phyloP scores from a whole-genome alignment of 2,797 vertebrate genomes.

The Rhabdomys pumilio region DNA sequence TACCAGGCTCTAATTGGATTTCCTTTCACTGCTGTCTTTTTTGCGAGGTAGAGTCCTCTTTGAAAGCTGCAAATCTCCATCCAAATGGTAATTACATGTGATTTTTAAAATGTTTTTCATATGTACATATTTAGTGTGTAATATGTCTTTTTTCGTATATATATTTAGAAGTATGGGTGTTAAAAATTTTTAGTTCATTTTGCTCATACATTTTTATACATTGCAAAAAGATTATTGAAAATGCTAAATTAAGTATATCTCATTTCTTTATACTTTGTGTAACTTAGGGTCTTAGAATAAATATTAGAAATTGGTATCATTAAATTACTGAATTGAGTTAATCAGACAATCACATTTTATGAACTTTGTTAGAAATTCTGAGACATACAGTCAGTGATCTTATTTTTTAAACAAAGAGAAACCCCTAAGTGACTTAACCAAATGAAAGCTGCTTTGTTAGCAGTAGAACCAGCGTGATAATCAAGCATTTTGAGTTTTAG shows the following conservation, averaged over 20 bases:
- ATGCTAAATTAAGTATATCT: constrained; percentile 39
- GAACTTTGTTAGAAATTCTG: constrained; percentile 44
- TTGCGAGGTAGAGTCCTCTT: not conserved
- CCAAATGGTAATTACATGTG: constrained; percentile 19
- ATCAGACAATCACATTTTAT: constrained; percentile 66
- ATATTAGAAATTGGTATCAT: constrained; percentile 63
- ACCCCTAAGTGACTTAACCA: constrained; percentile 54
- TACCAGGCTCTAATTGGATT: not conserved
- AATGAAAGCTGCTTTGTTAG: constrained; percentile 65
- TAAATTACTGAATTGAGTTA: constrained; percentile 67
- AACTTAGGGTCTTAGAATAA: constrained; percentile 46
- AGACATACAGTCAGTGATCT: constrained; percentile 41
- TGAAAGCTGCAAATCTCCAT: constrained; percentile 42
- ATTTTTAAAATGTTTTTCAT: constrained; percentile 31
- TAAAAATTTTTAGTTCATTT: constrained; percentile 49
- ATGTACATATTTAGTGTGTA: not conserved
- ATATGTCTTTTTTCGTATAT: not conserved
- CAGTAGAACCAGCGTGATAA: constrained; percentile 38
- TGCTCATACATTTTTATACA: constrained; percentile 49
- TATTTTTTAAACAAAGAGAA: constrained; percentile 74
- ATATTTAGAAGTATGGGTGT: constrained; percentile 4
- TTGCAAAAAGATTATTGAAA: constrained; percentile 57
- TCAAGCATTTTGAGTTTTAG: constrained; percentile 56
- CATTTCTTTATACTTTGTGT: constrained; percentile 49
- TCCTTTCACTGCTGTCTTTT: constrained; percentile 16